Evolutionary conservation across 2,888 invertebrate species (phyloP).

Genomic region (Lottia gigantea): DNA sequence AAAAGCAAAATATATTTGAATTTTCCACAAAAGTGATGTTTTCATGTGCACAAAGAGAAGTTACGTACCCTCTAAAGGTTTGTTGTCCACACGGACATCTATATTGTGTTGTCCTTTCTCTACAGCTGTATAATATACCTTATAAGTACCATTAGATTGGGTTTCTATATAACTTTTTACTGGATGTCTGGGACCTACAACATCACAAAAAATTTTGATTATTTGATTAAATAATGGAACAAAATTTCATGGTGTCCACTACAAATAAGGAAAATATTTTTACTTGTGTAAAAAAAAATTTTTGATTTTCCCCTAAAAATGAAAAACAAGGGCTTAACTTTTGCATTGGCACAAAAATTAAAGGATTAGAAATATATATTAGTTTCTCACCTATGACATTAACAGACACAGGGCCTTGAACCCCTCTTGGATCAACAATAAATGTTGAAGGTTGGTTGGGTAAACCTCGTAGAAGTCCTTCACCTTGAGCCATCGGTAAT

Average conservation of each 20-base stretch:
- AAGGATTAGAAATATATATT: no score
- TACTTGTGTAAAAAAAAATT: no score
- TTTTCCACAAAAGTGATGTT: neutral
- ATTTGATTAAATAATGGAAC: no score
- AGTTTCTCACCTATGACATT: constrained; percentile 41
- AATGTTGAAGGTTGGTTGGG: constrained; percentile 71
- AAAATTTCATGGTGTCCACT: no score
- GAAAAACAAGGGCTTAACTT: no score
- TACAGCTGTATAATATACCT: constrained; percentile 87
- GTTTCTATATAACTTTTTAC: constrained; percentile 29
- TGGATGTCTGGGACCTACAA: constrained; percentile 30
- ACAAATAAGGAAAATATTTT: no score
- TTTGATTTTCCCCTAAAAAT: no score
- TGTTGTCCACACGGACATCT: constrained; percentile 77
- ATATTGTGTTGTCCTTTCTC: constrained; percentile 92
- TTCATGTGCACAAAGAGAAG: neutral
- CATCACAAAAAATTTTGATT: no score
- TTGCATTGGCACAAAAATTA: no score
- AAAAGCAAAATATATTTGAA: no score
- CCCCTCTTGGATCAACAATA: constrained; percentile 70
- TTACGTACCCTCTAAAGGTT: constrained; percentile 69
- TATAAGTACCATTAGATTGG: constrained; percentile 77
- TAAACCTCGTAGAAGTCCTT: constrained; percentile 70
- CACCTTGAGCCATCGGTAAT: constrained; percentile 73
- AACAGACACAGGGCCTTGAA: constrained; percentile 46